These are phyloP conservation scores for Timandra comae DNA, from an alignment of 2,888 invertebrate species.

Conservation along the genomic window DNA sequence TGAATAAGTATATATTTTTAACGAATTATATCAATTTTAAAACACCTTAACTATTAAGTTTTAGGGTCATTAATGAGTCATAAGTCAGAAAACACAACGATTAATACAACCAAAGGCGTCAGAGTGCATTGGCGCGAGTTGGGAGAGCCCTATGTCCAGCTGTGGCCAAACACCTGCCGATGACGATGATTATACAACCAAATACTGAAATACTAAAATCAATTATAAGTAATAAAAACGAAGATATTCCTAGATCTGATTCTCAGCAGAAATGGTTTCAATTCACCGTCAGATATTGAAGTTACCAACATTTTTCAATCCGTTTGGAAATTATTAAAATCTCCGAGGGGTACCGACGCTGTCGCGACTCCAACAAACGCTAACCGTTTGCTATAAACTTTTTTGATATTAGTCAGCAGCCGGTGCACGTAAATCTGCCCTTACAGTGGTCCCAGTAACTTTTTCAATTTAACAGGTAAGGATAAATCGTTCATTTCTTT, in stretches of 20 bases:
- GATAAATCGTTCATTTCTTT: conserved; percentile 75
- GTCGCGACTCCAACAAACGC: conserved; percentile 26
- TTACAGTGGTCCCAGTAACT: conserved; percentile 69
- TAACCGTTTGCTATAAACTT: conserved; percentile 62
- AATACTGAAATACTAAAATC: too few relatives aligned
- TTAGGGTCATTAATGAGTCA: too few relatives aligned
- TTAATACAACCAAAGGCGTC: too few relatives aligned
- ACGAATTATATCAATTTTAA: too few relatives aligned
- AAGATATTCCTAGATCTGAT: conserved; percentile 10
- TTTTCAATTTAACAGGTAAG: conserved; percentile 77
- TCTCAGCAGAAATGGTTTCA: conserved; percentile 8
- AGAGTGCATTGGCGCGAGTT: too few relatives aligned
- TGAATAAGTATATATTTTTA: too few relatives aligned
- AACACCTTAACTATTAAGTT: too few relatives aligned
- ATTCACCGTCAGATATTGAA: conserved; percentile 16
- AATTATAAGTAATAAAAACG: conserved; percentile 1
- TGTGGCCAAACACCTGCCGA: too few relatives aligned
- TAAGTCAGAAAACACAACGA: too few relatives aligned
- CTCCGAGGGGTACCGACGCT: conserved; percentile 27
- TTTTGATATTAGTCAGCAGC: conserved; percentile 73
- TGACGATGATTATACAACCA: too few relatives aligned
- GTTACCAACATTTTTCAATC: conserved; percentile 40
- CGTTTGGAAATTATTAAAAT: conserved; percentile 59
- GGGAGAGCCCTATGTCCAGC: too few relatives aligned
- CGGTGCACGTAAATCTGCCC: conserved; percentile 71